Evolutionary conservation across 2,888 invertebrate genomes (phyloP).

Genomic region (Lasioglossum oenotherae): DNA sequence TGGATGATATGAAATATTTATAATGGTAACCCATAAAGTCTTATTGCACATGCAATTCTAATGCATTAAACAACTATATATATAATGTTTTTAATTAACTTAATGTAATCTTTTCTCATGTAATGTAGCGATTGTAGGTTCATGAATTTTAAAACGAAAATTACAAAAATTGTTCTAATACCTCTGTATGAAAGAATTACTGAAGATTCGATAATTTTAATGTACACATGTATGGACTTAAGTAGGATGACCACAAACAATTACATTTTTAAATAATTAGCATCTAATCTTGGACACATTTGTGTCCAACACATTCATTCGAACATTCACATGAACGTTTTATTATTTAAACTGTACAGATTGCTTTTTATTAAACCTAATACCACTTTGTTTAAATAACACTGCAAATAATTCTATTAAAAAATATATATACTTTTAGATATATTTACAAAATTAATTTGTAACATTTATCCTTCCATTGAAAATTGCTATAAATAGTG

Average conservation of each 20-base stretch:
- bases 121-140: slow-evolving; percentile 10
- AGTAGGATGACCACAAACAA: slow-evolving; percentile 42
- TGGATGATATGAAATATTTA: slow-evolving; percentile 77
- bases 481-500: slow-evolving; percentile 51
- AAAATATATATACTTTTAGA: slow-evolving; percentile 76
- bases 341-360: slow-evolving; percentile 65
- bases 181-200: slow-evolving; percentile 6
- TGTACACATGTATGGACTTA: slow-evolving; percentile 27
- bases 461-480: slow-evolving; percentile 52
- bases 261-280: slow-evolving; percentile 56
- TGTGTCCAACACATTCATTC: slow-evolving; percentile 67
- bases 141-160: slow-evolving; percentile 20
- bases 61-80: slow-evolving; percentile 62
- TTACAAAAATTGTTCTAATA: slow-evolving; percentile 19
- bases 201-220: slow-evolving; percentile 24
- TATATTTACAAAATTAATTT: slow-evolving; percentile 74
- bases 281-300: slow-evolving; percentile 63
- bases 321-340: slow-evolving; percentile 59
- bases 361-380: slow-evolving; percentile 67
- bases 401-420: slow-evolving; percentile 71
- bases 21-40: slow-evolving; percentile 80
- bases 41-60: slow-evolving; percentile 80
- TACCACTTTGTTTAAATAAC: slow-evolving; percentile 62
- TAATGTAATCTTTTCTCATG: slow-evolving; percentile 62
- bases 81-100: slow-evolving; percentile 52